Base-by-base conservation (phyloP, 2,888 invertebrate species). In the Synanthedon andrenaeformis region DNA sequence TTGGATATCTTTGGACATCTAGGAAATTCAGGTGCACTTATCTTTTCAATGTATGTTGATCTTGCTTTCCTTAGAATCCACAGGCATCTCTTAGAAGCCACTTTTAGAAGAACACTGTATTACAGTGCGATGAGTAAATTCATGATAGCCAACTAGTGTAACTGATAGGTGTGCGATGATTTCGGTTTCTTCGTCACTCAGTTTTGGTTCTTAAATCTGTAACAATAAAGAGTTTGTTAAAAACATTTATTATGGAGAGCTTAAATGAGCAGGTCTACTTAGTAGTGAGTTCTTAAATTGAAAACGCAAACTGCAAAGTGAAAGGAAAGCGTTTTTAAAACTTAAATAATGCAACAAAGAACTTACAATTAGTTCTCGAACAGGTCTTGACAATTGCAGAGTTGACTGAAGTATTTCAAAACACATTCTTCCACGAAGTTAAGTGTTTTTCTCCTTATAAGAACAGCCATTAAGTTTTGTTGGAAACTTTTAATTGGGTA, bases 401-500 rank as follows among this genome's bases (percentile, higher is more conserved):
- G 45, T 45, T 13, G 45, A 13, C 45, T 45, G 45, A 45, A 45
- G 14, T 45, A 45, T 45, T 45, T 45, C 45, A 8, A 45, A 14
- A 45, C n/a, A 45, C n/a, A 45, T 45, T 45, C 45, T 45, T 45
- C 45, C n/a, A 45, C n/a, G 45, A 8, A 11, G 35, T 45, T 45
- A 45, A 45, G 45, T 45, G 13, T 45, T 12, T 45, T 45, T 45
- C 45, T 45, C 45, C 5, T 45, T 45, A 45, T 13, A 3, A 14
- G 14, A 45, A 12, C 12, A 12, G 6, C 71, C 64, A 73, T 66
- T 69, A 70, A 65, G 66, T 72, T 63, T 13, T 13, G 14, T 45
- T 56, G 55, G 60, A 41, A 73, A 75, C 68, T 74, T 73, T 74
- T 69, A 70, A 71, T 74, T 72, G 67, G 67, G 69, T 70, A 72